A percentile compares a stretch with the other conserved stretches of the same genome.
phyloP scores from a whole-genome alignment of 2,113 vertebrate genomes.

The Brachypodius melanocephalos region DNA sequence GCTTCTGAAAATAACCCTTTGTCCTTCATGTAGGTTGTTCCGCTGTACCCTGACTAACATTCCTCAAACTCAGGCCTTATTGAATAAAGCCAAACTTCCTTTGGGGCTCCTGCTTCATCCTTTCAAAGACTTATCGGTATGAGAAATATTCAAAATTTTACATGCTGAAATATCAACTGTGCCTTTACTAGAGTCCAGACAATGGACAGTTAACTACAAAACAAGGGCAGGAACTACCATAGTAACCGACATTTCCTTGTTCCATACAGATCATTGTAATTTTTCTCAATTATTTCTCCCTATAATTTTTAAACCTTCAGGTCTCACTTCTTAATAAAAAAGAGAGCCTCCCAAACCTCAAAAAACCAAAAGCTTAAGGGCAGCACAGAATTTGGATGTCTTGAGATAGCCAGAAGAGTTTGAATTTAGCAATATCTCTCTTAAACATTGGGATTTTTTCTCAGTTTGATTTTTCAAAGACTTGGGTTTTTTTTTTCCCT shows the following conservation, averaged over 20 bases:
- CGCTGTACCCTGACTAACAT: slow-evolving; percentile 92
- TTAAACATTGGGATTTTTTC: neutral
- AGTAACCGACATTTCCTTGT: neutral
- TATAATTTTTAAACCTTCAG: neutral
- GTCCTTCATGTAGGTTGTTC: slow-evolving; percentile 83
- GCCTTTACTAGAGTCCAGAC: neutral
- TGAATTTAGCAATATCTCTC: neutral
- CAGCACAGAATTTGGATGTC: neutral
- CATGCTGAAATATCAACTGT: neutral
- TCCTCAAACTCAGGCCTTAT: slow-evolving; percentile 94
- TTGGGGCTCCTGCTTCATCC: slow-evolving; percentile 94
- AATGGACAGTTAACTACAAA: neutral
- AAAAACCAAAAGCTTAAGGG: neutral
- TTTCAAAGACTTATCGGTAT: slow-evolving; percentile 96
- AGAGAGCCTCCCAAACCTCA: neutral
- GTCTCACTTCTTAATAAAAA: neutral
- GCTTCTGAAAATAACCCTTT: slow-evolving; percentile 60
- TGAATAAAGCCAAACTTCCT: slow-evolving; percentile 98
- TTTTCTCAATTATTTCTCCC: neutral
- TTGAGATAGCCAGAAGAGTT: neutral
- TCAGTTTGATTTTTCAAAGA: neutral
- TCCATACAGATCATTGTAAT: neutral
- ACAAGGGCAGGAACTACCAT: neutral
- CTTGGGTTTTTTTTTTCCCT: accelerated
- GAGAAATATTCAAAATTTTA: slow-evolving; percentile 43